These are phyloP conservation scores for Trissolcus brochymenae DNA, from an alignment of 2,888 invertebrate genomes.

Conservation along the genomic window DNA sequence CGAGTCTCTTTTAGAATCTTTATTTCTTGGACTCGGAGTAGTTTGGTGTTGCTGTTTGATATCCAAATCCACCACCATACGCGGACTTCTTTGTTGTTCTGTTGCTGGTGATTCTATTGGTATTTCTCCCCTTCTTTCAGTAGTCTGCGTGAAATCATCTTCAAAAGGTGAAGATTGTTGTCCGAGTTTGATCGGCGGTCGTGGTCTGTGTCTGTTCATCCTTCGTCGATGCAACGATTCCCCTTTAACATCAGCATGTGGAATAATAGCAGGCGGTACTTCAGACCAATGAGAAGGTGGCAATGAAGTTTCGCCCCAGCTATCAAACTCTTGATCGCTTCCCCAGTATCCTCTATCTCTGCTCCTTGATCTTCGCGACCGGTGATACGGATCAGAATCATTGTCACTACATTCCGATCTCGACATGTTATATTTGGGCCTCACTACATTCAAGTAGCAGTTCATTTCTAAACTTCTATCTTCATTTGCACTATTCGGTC, in stretches of 20 bases:
- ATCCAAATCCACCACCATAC: slow-evolving; percentile 55
- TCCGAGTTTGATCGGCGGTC: slow-evolving; percentile 67
- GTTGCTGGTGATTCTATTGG: slow-evolving; percentile 62
- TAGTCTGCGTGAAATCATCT: slow-evolving; percentile 79
- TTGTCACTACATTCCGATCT: slow-evolving; percentile 75
- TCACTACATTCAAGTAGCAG: slow-evolving; percentile 64
- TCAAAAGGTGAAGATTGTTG: slow-evolving; percentile 80
- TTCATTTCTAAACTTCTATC: slow-evolving; percentile 69
- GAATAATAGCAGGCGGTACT: slow-evolving; percentile 47
- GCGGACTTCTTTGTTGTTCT: slow-evolving; percentile 64
- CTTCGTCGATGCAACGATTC: slow-evolving; percentile 72
- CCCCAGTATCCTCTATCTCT: slow-evolving; percentile 74
- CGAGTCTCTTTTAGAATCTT: slow-evolving; percentile 64
- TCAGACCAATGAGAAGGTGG: slow-evolving; percentile 71
- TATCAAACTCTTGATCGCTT: slow-evolving; percentile 74
- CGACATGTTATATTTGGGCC: slow-evolving; percentile 70
- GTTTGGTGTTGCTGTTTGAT: slow-evolving; percentile 60
- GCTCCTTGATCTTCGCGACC: slow-evolving; percentile 72
- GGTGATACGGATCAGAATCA: slow-evolving; percentile 71
- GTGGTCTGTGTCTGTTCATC: slow-evolving; percentile 70
- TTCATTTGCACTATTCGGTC: slow-evolving; percentile 74
- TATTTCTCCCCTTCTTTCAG: slow-evolving; percentile 69
- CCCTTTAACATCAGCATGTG: slow-evolving; percentile 65
- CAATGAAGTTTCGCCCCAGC: slow-evolving; percentile 69
- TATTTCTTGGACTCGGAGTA: slow-evolving; percentile 65